Conservation (phyloP, 2,888 invertebrate species). For the Latheticus oryzae region DNA sequence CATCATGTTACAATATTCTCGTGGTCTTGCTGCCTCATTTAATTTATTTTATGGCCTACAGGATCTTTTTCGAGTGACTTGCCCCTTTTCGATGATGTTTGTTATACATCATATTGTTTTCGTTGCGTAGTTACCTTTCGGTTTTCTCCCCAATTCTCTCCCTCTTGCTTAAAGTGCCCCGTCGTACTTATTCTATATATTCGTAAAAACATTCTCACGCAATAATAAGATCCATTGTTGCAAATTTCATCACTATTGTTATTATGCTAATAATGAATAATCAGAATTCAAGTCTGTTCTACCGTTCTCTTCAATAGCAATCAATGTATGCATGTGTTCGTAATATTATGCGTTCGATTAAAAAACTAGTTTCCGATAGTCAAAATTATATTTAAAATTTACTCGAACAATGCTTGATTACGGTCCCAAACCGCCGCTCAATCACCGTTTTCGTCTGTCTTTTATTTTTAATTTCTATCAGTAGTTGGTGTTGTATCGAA, state of each 20-base stretch:
- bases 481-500: constrained; percentile 9
- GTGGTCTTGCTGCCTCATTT: constrained; percentile 27
- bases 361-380: constrained; percentile 11
- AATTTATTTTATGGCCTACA: constrained; percentile 34
- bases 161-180: neutral
- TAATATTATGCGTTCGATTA: constrained; percentile 8
- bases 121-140: constrained; percentile 29
- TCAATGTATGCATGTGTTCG: constrained; percentile 11
- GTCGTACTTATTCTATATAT: constrained; percentile 7
- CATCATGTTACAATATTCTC: constrained; percentile 22
- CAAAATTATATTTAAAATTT: constrained; percentile 48
- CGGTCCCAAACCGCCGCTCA: constrained; percentile 41
- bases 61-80: constrained; percentile 30
- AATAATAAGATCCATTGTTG: constrained; percentile 27
- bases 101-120: constrained; percentile 34
- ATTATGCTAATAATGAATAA: constrained; percentile 28
- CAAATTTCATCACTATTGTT: constrained; percentile 15
- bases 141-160: constrained; percentile 5
- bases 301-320: constrained; percentile 10
- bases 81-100: constrained; percentile 26
- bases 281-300: constrained; percentile 20
- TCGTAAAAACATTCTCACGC: constrained; percentile 12
- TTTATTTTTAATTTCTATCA: constrained; percentile 35
- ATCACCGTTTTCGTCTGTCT: constrained; percentile 48
- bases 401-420: constrained; percentile 39